Percentiles rank a stretch among this genome's conserved stretches.
Evolutionary conservation across 2,888 invertebrate genomes (phyloP).

Genomic region (Tipula unca): DNA sequence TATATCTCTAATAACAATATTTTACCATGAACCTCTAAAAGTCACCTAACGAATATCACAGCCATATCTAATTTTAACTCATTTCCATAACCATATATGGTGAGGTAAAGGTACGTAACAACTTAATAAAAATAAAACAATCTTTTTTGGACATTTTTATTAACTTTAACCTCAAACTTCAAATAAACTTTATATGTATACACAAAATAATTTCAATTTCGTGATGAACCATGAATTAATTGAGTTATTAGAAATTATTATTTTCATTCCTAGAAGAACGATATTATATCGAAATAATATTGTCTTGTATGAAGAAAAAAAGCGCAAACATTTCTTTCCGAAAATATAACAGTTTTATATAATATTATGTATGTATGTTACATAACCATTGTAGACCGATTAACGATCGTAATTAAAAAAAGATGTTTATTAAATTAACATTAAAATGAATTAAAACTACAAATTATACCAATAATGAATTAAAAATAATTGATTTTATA

Average conservation of each 20-base stretch:
- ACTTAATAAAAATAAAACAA: not conserved
- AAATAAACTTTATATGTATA: not conserved
- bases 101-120: not conserved
- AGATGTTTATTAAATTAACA: too few species aligned
- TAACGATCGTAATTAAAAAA: too few species aligned
- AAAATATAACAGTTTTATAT: not conserved
- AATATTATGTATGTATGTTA: too few species aligned
- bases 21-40: not conserved
- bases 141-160: not conserved
- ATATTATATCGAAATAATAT: not conserved
- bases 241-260: not conserved
- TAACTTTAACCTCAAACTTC: constrained; percentile 8
- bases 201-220: not conserved
- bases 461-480: too few species aligned
- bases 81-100: not conserved
- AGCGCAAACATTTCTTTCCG: too few species aligned
- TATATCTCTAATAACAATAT: not conserved
- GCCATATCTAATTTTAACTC: not conserved
- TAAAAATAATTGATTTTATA: too few species aligned
- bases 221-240: not conserved
- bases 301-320: too few species aligned
- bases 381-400: too few species aligned
- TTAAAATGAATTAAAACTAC: too few species aligned
- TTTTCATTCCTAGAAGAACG: not conserved
- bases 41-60: not conserved